phyloP scores from a whole-genome alignment of 2,888 invertebrate genomes.

The Brachycybe producta region DNA sequence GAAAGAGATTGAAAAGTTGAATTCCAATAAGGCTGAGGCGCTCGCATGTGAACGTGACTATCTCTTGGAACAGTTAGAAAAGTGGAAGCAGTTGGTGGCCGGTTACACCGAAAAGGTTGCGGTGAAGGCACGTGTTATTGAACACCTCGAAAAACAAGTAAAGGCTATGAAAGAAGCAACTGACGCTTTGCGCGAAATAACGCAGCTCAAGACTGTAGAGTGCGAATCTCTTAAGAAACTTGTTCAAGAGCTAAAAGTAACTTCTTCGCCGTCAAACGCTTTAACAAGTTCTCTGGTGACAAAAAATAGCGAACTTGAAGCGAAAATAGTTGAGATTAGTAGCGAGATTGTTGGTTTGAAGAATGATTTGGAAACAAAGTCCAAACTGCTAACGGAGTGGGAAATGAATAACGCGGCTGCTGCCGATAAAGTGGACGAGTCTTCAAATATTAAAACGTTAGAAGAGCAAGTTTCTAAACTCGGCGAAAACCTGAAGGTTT shows the following conservation, averaged over 20 bases:
- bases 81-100: constrained; percentile 13
- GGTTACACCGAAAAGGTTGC: constrained; percentile 9
- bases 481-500: constrained; percentile 2
- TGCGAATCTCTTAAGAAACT: neutral
- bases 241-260: neutral
- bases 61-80: constrained; percentile 9
- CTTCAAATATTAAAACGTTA: neutral
- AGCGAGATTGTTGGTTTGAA: constrained; percentile 4
- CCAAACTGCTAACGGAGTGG: neutral
- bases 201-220: constrained; percentile 5
- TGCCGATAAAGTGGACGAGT: neutral
- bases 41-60: constrained; percentile 14
- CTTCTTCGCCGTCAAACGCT: neutral
- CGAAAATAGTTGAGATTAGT: neutral
- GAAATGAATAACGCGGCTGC: neutral
- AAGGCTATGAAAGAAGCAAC: constrained; percentile 25
- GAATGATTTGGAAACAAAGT: neutral
- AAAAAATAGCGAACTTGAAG: constrained; percentile 4
- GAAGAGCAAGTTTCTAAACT: constrained; percentile 7
- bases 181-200: constrained; percentile 40
- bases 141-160: constrained; percentile 20
- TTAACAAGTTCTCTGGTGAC: neutral
- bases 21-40: constrained; percentile 11
- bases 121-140: neutral
- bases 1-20: constrained; percentile 1